Evolutionary conservation across 2,888 invertebrate genomes (phyloP).

Genomic region (Nephrotoma guestfalica): DNA sequence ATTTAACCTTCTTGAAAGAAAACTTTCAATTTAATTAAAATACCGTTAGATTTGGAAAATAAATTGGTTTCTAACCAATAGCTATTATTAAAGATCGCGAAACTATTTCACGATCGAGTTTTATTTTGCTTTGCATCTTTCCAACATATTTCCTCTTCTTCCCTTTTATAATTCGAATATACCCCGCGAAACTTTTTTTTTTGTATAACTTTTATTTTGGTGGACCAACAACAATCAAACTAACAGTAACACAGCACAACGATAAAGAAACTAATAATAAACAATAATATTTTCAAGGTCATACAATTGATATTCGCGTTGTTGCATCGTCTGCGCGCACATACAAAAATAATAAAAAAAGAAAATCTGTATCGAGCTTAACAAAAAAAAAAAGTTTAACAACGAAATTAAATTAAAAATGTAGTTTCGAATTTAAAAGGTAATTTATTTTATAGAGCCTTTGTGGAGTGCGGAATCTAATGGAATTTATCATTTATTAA

Average conservation of each 20-base stretch:
- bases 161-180: not conserved
- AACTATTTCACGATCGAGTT: not conserved
- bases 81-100: not conserved
- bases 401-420: not conserved
- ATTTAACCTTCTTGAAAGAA: not conserved
- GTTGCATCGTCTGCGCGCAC: not conserved
- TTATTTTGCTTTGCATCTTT: not conserved
- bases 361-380: not conserved
- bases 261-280: not conserved
- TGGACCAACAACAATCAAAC: not conserved
- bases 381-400: not conserved
- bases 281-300: not conserved
- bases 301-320: not conserved
- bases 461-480: not conserved
- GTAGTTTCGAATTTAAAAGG: not conserved
- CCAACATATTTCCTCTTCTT: not conserved
- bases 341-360: not conserved
- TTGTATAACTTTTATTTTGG: not conserved
- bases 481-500: not conserved
- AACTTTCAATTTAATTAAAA: not conserved
- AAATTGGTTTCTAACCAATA: not conserved
- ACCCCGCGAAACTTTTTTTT: not conserved
- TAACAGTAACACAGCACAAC: not conserved
- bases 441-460: not conserved
- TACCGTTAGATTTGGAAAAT: not conserved